A percentile compares a stretch with the other conserved stretches of the same genome.
Evolutionary conservation across 1,140 invertebrate genomes (phyloP).

Genomic region (Drosophila melanica): DNA sequence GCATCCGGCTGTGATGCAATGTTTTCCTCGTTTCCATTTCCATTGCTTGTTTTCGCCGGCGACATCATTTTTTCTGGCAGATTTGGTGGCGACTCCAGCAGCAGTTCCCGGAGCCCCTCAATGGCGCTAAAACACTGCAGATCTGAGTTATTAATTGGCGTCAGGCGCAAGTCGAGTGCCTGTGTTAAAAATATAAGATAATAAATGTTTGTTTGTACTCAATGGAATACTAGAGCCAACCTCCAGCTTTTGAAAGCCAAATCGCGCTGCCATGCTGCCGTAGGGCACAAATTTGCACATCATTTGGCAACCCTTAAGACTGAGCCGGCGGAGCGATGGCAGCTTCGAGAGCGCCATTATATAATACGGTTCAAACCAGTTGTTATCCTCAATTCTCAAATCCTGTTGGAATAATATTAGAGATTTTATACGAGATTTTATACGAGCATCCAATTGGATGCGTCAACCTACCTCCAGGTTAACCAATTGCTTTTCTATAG

Average conservation of each 20-base stretch:
- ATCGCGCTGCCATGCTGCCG: constrained; percentile 88
- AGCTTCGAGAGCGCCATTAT: constrained; percentile 89
- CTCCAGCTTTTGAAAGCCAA: constrained; percentile 88
- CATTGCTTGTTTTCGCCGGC: constrained; percentile 41
- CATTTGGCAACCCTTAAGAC: constrained; percentile 86
- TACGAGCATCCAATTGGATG: not conserved
- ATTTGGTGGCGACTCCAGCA: constrained; percentile 85
- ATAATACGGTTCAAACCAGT: constrained; percentile 89
- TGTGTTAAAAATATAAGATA: constrained; percentile 19
- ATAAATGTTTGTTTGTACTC: too few relatives aligned
- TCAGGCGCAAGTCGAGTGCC: constrained; percentile 88
- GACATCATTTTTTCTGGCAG: constrained; percentile 23
- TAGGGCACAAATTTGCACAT: constrained; percentile 90
- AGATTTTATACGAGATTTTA: not conserved
- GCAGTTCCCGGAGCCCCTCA: constrained; percentile 86
- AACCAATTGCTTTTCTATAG: constrained; percentile 86
- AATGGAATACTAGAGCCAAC: constrained; percentile 73
- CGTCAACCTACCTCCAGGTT: constrained; percentile 85
- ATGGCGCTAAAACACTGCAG: constrained; percentile 88
- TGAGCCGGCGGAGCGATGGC: constrained; percentile 86
- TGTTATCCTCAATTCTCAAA: constrained; percentile 87
- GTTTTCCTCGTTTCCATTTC: constrained; percentile 31
- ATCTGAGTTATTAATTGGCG: constrained; percentile 88
- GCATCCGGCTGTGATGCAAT: constrained; percentile 21
- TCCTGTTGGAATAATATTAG: constrained; percentile 83